Evolutionary conservation across 2,888 invertebrate genomes (phyloP).

Genomic region (Mesodorylaimus sp.): DNA sequence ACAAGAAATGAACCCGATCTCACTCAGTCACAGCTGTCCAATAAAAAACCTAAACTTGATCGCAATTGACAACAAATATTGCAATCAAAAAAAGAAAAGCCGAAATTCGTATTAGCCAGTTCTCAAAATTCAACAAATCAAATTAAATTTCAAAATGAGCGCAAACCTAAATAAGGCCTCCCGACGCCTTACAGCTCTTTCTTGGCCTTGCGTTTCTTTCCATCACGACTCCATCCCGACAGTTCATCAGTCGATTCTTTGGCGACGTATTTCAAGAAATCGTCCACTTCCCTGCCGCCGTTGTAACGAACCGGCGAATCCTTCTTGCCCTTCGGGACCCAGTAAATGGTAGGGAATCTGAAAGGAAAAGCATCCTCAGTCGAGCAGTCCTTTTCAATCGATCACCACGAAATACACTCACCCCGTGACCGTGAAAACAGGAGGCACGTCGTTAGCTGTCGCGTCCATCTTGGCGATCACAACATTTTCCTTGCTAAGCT

Average conservation of each 20-base stretch:
- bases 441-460: constrained; percentile 92
- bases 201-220: constrained; percentile 46
- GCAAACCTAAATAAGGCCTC: no score
- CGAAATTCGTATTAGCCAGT: no score
- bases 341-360: constrained; percentile 84
- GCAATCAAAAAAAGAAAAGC: no score
- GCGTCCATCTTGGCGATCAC: constrained; percentile 93
- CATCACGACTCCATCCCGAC: constrained; percentile 65
- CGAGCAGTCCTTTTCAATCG: no score
- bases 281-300: constrained; percentile 76
- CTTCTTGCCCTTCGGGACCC: constrained; percentile 75
- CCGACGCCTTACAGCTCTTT: no score
- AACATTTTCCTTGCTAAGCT: constrained; percentile 46
- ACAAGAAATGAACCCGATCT: no score
- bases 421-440: constrained; percentile 71
- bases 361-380: constrained; percentile 15
- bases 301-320: constrained; percentile 42
- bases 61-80: no score
- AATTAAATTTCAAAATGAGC: no score
- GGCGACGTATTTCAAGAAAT: constrained; percentile 82
- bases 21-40: no score
- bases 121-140: no score
- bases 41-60: no score
- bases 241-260: constrained; percentile 72
- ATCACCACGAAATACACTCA: no score